Conservation (phyloP, 1,140 invertebrate genomes). For the Copidosoma floridanum region DNA sequence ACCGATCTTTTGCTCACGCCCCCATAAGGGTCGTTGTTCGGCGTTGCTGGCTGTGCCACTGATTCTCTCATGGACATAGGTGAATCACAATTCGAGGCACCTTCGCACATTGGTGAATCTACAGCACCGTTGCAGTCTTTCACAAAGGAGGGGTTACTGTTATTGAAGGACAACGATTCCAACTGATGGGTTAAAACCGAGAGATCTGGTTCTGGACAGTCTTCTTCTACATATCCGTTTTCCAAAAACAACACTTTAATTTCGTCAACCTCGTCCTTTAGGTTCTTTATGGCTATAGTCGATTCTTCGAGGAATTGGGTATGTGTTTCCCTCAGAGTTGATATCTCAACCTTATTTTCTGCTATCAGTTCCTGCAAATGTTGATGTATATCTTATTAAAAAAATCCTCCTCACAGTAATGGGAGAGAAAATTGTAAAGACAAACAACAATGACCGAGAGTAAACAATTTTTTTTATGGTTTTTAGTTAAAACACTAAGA, state of each 20-base stretch:
- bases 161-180: conserved; percentile 1
- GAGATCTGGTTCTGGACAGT: not conserved
- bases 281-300: not conserved
- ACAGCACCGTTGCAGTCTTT: not conserved
- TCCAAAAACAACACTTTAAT: conserved; percentile 21
- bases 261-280: conserved; percentile 21
- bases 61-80: not conserved
- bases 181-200: conserved; percentile 6
- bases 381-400: not conserved
- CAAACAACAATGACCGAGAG: not conserved
- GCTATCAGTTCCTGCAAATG: conserved; percentile 3
- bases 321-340: not conserved
- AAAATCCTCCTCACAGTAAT: not conserved
- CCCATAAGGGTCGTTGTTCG: not conserved
- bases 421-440: not conserved
- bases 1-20: not conserved
- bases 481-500: not conserved
- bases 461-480: not conserved
- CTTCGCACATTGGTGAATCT: not conserved
- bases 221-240: conserved; percentile 21
- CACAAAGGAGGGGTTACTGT: not conserved
- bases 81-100: not conserved
- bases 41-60: not conserved
- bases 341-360: not conserved
- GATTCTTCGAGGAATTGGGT: conserved; percentile 15